Base-by-base conservation (phyloP, 64 coral and sea anemone species). In the Platygyra sinensis region DNA sequence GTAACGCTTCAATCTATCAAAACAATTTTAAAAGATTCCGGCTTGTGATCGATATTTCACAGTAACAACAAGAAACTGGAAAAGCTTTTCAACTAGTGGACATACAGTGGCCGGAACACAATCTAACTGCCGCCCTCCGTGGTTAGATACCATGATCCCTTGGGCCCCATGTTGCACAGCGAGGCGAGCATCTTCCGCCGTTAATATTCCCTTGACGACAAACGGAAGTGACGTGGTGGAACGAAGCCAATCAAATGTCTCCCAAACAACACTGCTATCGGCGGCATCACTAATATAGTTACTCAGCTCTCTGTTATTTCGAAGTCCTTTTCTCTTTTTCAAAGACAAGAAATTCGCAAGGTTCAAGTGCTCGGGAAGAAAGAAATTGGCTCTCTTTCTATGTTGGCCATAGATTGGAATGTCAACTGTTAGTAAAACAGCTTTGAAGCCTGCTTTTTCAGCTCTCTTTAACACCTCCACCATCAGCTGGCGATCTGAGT, bases 121-220 rank as follows among this genome's bases (percentile, higher is more conserved):
- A 73, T 94, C 92, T 36, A 94, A 83, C 72, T 85, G 87, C 49
- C 92, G 72, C 8, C 54, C 92, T 62, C 92, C 92, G 79, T 94
- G 92, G 64, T 94, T 94, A 27, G 92, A 94, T 5, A 94, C 92
- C 60, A 89, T 8, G 51, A 94, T 94, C 17, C 92, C 92, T 49
- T 89, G 67, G 65, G 51, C 80, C 49, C 92, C 92, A 71, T 94
- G 77, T 28, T 89, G 78, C 25, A 94, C 87, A 19, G 92, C 92
- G 8, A 94, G 60, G 31, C 73, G 59, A 30, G 92, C 92, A 86
- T 94, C 92, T 46, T 94, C 92, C 4, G 79, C 31, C 10, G 89
- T 91, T 69, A 85, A 28, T 72, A 91, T 91, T 22, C 89, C 89
- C 52, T 91, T 91, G 17, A 91, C 60, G 27, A 91, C 79, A 31